Conservation (phyloP, 1,140 invertebrate species). For the Lordiphosa mommai region DNA sequence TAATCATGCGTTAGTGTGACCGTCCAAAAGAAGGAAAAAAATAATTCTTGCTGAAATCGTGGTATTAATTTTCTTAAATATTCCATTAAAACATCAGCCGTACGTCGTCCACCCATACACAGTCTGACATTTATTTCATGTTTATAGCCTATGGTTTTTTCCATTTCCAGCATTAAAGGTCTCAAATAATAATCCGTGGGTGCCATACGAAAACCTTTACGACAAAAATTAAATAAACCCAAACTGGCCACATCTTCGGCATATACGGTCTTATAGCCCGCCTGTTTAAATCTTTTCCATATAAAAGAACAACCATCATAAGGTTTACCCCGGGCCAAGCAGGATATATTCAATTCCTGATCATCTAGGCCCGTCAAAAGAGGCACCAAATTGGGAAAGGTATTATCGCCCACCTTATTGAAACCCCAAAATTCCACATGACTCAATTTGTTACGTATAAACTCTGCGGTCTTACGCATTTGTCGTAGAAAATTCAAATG, state of each 20-base stretch:
- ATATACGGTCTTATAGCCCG: slow-evolving; percentile 87
- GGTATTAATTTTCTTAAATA: slow-evolving; percentile 86
- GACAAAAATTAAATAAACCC: slow-evolving; percentile 89
- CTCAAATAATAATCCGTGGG: slow-evolving; percentile 19
- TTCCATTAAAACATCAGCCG: slow-evolving; percentile 74
- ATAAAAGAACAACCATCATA: slow-evolving; percentile 89
- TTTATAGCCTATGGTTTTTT: slow-evolving; percentile 46
- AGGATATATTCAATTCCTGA: slow-evolving; percentile 83
- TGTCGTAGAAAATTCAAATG: slow-evolving; percentile 91
- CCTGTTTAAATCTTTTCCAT: slow-evolving; percentile 88
- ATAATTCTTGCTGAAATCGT: slow-evolving; percentile 30
- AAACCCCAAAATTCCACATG: slow-evolving; percentile 88
- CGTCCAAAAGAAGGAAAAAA: slow-evolving; percentile 31
- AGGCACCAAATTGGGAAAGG: slow-evolving; percentile 90
- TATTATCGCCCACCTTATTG: slow-evolving; percentile 91
- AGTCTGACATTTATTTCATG: slow-evolving; percentile 80
- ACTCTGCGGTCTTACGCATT: slow-evolving; percentile 86
- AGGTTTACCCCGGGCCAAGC: slow-evolving; percentile 79
- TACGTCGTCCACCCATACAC: slow-evolving; percentile 80
- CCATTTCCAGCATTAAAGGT: slow-evolving; percentile 4
- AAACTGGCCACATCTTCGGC: slow-evolving; percentile 88
- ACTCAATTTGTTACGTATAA: slow-evolving; percentile 82
- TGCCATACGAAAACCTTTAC: slow-evolving; percentile 84
- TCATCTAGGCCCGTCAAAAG: slow-evolving; percentile 85
- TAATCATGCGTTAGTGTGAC: slow-evolving; percentile 59